Conservation (phyloP, 2,797 vertebrate genomes). For the Benthosema pterotum region DNA sequence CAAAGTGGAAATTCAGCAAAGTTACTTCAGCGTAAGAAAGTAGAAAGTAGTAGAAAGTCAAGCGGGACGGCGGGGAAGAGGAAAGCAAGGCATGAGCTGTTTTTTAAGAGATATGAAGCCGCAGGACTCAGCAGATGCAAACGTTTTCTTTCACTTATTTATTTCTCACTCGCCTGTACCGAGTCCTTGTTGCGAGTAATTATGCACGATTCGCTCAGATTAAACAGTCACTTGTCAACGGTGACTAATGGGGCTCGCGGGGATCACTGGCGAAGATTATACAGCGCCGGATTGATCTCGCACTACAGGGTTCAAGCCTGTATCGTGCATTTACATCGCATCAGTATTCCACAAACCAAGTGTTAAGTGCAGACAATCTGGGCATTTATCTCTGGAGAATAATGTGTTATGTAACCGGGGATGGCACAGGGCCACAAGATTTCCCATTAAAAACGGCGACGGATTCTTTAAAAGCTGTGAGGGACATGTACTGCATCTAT, state of each 20-base stretch:
- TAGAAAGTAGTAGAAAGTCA: not conserved
- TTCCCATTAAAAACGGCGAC: no score
- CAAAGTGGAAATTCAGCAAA: no score
- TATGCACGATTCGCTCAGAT: constrained; percentile 38
- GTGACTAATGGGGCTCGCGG: constrained; percentile 40
- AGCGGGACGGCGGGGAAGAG: not conserved
- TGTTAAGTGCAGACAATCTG: constrained; percentile 12
- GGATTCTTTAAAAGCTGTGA: no score
- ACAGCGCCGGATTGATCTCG: constrained; percentile 25
- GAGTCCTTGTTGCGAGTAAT: constrained; percentile 24
- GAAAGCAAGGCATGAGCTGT: not conserved
- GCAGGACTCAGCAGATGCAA: not conserved
- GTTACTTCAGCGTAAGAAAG: no score
- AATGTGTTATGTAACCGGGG: no score
- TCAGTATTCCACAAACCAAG: not conserved
- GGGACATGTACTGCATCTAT: no score
- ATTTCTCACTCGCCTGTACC: constrained; percentile 3
- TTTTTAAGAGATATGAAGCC: not conserved
- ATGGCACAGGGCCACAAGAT: no score
- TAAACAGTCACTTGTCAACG: constrained; percentile 40
- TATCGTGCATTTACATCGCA: constrained; percentile 28
- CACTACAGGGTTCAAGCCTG: constrained; percentile 14
- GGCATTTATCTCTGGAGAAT: not conserved
- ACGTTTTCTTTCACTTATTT: no score
- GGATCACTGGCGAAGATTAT: constrained; percentile 35